Evolutionary conservation across 2,888 invertebrate genomes (phyloP).

Genomic region (Empis livida): DNA sequence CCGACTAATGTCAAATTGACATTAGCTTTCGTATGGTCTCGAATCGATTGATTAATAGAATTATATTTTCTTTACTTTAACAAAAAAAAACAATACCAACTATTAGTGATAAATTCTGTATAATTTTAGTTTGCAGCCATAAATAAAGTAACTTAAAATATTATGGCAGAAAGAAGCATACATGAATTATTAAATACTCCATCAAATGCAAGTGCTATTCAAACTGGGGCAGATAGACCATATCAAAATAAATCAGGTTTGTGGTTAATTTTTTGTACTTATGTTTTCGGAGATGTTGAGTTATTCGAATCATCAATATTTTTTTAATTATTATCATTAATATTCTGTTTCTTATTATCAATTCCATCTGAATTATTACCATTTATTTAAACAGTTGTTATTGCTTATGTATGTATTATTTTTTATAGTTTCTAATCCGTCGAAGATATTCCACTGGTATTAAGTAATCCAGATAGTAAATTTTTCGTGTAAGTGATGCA

Average conservation of each 20-base stretch:
- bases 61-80: too few relatives aligned
- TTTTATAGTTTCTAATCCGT: conserved; percentile 1
- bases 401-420: background rate
- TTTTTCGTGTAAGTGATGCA: conserved; percentile 32
- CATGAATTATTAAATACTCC: background rate
- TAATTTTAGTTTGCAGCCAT: too few relatives aligned
- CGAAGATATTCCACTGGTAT: too few relatives aligned
- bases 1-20: background rate
- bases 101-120: too few relatives aligned
- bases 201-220: background rate
- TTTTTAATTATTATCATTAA: conserved; percentile 1
- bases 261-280: conserved; percentile 13
- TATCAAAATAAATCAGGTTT: background rate
- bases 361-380: conserved; percentile 6
- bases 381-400: conserved; percentile 1
- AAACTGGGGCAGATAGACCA: background rate
- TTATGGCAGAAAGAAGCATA: background rate
- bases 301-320: background rate
- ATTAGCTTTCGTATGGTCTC: too few relatives aligned
- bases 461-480: conserved; percentile 19
- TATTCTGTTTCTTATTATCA: conserved; percentile 1
- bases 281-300: conserved; percentile 19
- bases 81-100: too few relatives aligned
- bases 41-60: too few relatives aligned
- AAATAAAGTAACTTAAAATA: too few relatives aligned